Evolutionary conservation across 2,888 invertebrate species (phyloP).

Genomic region (Callimorpha dominula): DNA sequence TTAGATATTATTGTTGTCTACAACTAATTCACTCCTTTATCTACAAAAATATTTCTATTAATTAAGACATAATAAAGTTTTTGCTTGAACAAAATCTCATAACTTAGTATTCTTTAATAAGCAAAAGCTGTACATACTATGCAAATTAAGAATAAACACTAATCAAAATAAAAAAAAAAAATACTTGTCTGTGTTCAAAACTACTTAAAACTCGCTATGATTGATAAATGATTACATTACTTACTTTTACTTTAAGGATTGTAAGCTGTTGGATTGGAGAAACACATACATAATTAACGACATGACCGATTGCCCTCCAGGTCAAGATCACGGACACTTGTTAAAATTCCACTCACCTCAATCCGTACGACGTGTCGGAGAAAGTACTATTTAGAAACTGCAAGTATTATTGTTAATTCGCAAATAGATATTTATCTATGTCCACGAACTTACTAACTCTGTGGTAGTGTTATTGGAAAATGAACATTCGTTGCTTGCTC

Average conservation of each 20-base stretch:
- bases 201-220: neutral
- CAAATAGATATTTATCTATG: neutral
- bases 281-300: neutral
- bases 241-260: neutral
- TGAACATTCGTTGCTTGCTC: neutral
- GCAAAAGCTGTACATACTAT: too few relatives aligned
- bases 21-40: too few relatives aligned
- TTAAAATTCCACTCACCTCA: conserved; percentile 10
- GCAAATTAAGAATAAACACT: neutral
- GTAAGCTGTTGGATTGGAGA: too few relatives aligned
- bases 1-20: too few relatives aligned
- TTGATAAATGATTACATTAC: neutral
- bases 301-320: conserved; percentile 8
- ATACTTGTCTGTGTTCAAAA: neutral
- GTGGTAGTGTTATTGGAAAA: neutral
- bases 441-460: neutral
- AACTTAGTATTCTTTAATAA: too few relatives aligned
- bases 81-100: too few relatives aligned
- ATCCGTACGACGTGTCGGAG: neutral
- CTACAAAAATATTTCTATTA: too few relatives aligned
- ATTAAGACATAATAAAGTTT: too few relatives aligned
- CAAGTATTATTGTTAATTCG: conserved; percentile 1
- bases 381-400: conserved; percentile 11
- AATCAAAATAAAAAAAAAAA: neutral
- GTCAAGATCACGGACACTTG: conserved; percentile 9